Percentiles rank a stretch among this genome's conserved stretches.
Evolutionary conservation across 2,113 vertebrate species (phyloP).

Genomic region (Istiophorus platypterus): DNA sequence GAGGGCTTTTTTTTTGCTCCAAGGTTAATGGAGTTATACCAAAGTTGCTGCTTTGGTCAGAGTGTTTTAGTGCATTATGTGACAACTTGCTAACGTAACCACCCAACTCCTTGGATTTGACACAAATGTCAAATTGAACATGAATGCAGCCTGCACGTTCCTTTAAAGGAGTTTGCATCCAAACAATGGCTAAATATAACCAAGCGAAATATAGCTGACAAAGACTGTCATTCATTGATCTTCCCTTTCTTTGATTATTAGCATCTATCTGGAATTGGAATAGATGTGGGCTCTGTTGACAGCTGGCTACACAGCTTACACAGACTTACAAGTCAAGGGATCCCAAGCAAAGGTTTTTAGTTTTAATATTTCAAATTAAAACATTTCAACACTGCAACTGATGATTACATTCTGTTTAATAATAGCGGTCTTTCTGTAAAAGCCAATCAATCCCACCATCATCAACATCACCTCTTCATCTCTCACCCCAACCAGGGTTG

Average conservation of each 20-base stretch:
- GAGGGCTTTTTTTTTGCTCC: background rate
- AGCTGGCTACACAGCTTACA: background rate
- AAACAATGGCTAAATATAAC: conserved; percentile 34
- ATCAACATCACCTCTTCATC: no score
- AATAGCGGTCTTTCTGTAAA: no score
- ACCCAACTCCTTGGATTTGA: background rate
- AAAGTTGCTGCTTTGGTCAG: background rate
- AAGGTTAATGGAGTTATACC: background rate
- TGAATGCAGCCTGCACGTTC: background rate
- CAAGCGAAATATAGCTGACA: conserved; percentile 22
- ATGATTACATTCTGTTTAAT: no score
- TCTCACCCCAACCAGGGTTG: no score
- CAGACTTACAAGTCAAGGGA: no score
- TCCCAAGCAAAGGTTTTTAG: no score
- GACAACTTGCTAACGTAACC: background rate
- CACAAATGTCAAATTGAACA: conserved; percentile 4
- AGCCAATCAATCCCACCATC: no score
- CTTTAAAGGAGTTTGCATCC: background rate
- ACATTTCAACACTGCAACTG: no score
- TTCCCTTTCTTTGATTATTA: conserved; percentile 4
- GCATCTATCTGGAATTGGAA: background rate
- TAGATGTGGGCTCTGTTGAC: conserved; percentile 10
- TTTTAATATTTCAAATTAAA: no score
- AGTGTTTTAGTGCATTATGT: background rate
- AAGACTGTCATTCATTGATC: conserved; percentile 17